These are phyloP conservation scores for Hymenopus coronatus DNA, from an alignment of 2,888 invertebrate species.

Conservation along the genomic window DNA sequence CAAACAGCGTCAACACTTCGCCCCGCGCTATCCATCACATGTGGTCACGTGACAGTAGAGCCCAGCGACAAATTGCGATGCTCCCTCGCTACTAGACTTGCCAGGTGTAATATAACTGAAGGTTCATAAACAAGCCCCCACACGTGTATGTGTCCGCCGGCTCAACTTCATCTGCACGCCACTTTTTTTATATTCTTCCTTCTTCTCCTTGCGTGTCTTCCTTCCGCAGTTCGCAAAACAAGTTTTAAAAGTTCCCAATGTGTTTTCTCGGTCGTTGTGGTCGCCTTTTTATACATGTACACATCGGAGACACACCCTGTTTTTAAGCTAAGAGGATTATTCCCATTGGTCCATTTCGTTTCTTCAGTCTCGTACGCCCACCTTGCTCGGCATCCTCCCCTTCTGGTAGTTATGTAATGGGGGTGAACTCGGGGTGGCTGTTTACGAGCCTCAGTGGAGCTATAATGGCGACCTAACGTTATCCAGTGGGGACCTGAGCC, in stretches of 20 bases:
- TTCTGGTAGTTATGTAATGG: conserved; percentile 17
- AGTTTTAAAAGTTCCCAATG: conserved; percentile 4
- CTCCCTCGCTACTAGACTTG: background rate
- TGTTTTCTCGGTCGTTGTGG: background rate
- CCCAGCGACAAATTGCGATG: background rate
- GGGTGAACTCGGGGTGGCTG: conserved; percentile 20
- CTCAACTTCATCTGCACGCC: background rate
- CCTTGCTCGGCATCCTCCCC: background rate
- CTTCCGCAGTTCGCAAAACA: background rate
- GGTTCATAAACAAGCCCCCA: background rate
- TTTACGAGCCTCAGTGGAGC: conserved; percentile 18
- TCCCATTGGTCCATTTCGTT: conserved; percentile 22
- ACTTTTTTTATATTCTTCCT: background rate
- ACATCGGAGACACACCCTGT: conserved; percentile 16
- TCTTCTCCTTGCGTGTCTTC: background rate
- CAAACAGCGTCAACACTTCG: background rate
- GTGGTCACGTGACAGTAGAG: background rate
- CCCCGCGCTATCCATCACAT: background rate
- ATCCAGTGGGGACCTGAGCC: conserved; percentile 11
- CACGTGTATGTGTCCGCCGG: background rate
- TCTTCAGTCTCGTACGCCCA: conserved; percentile 3
- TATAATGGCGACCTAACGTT: conserved; percentile 21
- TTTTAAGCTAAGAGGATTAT: conserved; percentile 21
- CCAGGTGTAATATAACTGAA: background rate
- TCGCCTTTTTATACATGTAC: background rate